Base-by-base conservation (phyloP, 2,888 invertebrate species). In the Brenthis ino region DNA sequence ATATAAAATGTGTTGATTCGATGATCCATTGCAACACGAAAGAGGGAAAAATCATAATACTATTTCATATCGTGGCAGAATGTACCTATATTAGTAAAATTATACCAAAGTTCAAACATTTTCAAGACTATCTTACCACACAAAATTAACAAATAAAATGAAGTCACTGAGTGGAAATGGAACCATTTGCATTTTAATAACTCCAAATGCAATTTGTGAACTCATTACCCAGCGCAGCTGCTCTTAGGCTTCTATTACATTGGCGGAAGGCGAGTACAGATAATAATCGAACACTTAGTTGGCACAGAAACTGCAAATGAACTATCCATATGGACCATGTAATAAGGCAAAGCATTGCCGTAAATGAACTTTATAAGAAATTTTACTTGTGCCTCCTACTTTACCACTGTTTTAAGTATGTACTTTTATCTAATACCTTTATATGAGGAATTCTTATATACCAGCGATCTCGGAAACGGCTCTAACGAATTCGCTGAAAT, bases 181-280 rank as follows among this genome's bases (percentile, higher is more conserved):
- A 66, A 24, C 48, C 58, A 55, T 68, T 67, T 70, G 68, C 70
- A 68, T 72, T 70, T 72, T 72, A 70, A 70, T 72, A 70, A 67
- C 61, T 47, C 50, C 57, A 68, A 70, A 70, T 68, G 72, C 70
- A 70, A 68, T 72, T 70, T 72, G 66, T 60, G 56, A 70, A 66
- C 65, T 68, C 72, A 72, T 70, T 72, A 68, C 60, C 60, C 64
- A 51, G 53, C 48, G 60, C 68, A 61, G 61, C 68, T 70, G 68
- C 48, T 66, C 53, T 53, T 57, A 58, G 63, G 43, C 63, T 63
- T 20, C 63, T 53, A 63, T 54, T 63, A 43, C 63, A 54, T 43
- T 54, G 13, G 20, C 37, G 63, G 13, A 63, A 53, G 24, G 53
- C 37, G 53, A 54, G 54, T 50, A 16, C 50, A 33, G 60, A 60